A percentile compares a stretch with the other conserved stretches of the same genome.
phyloP scores from a whole-genome alignment of 1,140 invertebrate genomes.

The Tachypleus tridentatus region DNA sequence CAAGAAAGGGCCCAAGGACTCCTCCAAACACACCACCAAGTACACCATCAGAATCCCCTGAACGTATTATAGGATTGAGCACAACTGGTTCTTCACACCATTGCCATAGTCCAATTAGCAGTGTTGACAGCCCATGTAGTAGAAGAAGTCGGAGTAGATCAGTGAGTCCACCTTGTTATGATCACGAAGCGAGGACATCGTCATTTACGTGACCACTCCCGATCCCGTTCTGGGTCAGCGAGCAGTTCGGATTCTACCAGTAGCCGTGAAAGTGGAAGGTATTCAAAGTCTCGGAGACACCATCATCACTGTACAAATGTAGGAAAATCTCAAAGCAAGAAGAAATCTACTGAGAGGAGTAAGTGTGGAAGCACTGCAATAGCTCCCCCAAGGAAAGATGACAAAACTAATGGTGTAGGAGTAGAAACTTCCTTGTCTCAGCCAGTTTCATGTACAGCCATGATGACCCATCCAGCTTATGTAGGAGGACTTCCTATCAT shows the following conservation, averaged over 20 bases:
- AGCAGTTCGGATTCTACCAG: slow-evolving; percentile 14
- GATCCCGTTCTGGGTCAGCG: slow-evolving; percentile 15
- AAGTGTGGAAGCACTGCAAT: too few species aligned
- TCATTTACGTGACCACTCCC: too few species aligned
- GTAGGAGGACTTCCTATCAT: too few species aligned
- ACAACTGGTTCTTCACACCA: slow-evolving; percentile 14
- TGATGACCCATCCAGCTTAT: too few species aligned
- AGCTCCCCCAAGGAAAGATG: too few species aligned
- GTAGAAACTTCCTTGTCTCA: too few species aligned
- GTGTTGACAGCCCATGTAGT: slow-evolving; percentile 17
- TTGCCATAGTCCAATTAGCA: slow-evolving; percentile 19
- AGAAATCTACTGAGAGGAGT: too few species aligned
- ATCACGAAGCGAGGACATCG: too few species aligned
- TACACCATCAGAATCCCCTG: slow-evolving; percentile 24
- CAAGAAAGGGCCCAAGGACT: slow-evolving; percentile 22
- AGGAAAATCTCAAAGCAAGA: too few species aligned
- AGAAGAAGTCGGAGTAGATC: slow-evolving; percentile 12
- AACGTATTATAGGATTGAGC: slow-evolving; percentile 17
- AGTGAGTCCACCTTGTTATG: slow-evolving; percentile 1
- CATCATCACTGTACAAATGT: too few species aligned
- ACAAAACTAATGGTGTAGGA: too few species aligned
- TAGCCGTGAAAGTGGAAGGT: slow-evolving; percentile 8
- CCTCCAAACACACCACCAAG: slow-evolving; percentile 28
- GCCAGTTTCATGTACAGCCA: too few species aligned
- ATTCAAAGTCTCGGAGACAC: neutral